phyloP scores from a whole-genome alignment of 2,113 vertebrate species.

The Recurvirostra avosetta region DNA sequence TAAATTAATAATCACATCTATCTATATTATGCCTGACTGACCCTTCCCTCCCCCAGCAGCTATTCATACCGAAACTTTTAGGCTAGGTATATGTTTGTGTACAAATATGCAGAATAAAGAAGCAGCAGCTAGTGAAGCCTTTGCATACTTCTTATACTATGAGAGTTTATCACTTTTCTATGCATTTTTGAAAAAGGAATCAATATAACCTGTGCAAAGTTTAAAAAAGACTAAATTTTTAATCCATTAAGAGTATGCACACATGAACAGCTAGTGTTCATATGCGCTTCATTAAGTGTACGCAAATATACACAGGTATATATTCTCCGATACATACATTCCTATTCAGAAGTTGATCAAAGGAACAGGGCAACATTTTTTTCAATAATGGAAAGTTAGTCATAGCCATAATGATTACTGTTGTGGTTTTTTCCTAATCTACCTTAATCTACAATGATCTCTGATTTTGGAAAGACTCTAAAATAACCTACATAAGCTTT shows the following conservation, averaged over 20 bases:
- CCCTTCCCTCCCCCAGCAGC: not conserved
- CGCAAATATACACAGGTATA: not conserved
- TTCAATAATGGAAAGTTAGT: not conserved
- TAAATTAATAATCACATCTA: slow-evolving; percentile 37
- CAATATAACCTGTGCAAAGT: not conserved
- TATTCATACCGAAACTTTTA: not conserved
- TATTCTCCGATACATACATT: not conserved
- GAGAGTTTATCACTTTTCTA: not conserved
- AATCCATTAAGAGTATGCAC: not conserved
- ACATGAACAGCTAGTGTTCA: not conserved
- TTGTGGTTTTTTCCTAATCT: not conserved
- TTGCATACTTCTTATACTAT: not conserved
- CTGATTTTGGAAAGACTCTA: not conserved
- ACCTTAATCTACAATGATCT: not conserved
- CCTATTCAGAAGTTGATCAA: not conserved
- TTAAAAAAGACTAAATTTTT: not conserved
- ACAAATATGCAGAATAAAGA: not conserved
- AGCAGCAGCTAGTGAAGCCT: not conserved
- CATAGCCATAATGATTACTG: not conserved
- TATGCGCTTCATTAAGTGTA: not conserved
- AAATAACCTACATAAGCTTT: not conserved
- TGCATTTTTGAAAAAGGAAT: not conserved
- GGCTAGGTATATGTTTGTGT: not conserved
- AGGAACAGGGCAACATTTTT: not conserved
- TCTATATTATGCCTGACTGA: not conserved